Evolutionary conservation across 2,797 vertebrate genomes (phyloP), one percentile per base, ranked within the genome.

Genomic region (Labeo calbasu): DNA sequence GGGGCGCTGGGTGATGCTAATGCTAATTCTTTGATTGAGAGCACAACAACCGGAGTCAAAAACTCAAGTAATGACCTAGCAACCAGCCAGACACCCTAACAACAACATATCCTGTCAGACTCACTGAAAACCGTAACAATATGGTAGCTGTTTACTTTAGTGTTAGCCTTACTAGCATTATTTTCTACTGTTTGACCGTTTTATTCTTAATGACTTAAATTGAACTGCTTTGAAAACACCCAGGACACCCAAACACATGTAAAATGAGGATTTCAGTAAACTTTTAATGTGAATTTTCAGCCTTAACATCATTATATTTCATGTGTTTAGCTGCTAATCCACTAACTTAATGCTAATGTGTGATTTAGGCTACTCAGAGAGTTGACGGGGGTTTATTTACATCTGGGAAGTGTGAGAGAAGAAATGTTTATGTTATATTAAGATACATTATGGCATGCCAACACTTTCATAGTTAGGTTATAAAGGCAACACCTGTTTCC

Each of bases 401-500:
- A 0, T 53, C 48, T 57, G 13, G 11, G 65, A 83, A 32, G 12
- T 68, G 36, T 46, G 6, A 36, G 28, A 55, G n/a, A n/a, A 28
- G 32, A 19, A 28, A 28, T 59, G 63, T 50, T 77, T 69, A 76
- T 12, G 5, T 83, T 59, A 28, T 83, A 68, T 83, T 68, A 48
- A n/a, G 72, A 59, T 15, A 32, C 13, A 17, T 17, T 46, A 55
- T 28, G 48, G 3, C 17, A 14, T 46, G 32, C 2, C 23, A 48
- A 32, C 40, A 61, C 79, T 77, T 77, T 69, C 13, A 69, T 55
- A 8, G 14, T 46, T 57, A 12, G 23, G 48, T 57, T 69, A 55
- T 21, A 50, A 15, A n/a, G 51, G 23, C 2, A 69, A 68, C 82
- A 83, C 79, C 79, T 86, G 78, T 84, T 83, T 70, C 13, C 28